These are phyloP conservation scores for Xiphophorus hellerii DNA, from an alignment of 2,113 vertebrate species.

Conservation along the genomic window DNA sequence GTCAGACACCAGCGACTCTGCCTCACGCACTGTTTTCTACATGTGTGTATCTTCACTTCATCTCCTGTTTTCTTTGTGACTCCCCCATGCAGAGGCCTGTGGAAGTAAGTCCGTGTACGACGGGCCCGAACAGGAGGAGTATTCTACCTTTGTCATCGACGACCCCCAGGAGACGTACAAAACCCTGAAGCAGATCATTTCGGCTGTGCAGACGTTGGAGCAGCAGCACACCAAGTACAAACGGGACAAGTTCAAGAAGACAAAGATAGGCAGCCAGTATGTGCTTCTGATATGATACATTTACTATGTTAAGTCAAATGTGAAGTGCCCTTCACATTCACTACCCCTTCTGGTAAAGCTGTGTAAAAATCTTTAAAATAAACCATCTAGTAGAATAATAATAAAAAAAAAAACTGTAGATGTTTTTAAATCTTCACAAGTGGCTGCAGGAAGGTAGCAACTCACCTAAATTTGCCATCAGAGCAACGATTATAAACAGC, in stretches of 20 bases:
- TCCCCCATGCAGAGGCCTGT: conserved; percentile 87
- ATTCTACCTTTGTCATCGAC: conserved; percentile 93
- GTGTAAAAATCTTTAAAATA: neutral
- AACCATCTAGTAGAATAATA: neutral
- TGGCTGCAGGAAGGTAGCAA: too few relatives aligned
- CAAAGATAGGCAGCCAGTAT: conserved; percentile 97
- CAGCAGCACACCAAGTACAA: conserved; percentile 94
- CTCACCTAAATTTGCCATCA: too few relatives aligned
- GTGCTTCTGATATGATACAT: conserved; percentile 59
- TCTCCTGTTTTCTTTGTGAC: neutral
- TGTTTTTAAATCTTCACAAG: too few relatives aligned
- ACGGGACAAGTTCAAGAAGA: conserved; percentile 96
- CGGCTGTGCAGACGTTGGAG: conserved; percentile 88
- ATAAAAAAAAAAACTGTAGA: too few relatives aligned
- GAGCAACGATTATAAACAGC: too few relatives aligned
- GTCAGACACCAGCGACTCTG: conserved; percentile 70
- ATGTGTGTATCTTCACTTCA: neutral
- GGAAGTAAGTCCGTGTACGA: conserved; percentile 97
- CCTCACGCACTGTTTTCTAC: neutral
- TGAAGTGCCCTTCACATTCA: neutral
- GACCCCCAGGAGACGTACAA: conserved; percentile 97
- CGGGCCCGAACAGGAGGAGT: conserved; percentile 95
- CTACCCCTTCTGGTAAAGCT: neutral
- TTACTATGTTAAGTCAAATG: neutral
- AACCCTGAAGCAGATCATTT: conserved; percentile 88